phyloP scores from a whole-genome alignment of 2,113 vertebrate species.

The Stomatorhinus ivindoensis region DNA sequence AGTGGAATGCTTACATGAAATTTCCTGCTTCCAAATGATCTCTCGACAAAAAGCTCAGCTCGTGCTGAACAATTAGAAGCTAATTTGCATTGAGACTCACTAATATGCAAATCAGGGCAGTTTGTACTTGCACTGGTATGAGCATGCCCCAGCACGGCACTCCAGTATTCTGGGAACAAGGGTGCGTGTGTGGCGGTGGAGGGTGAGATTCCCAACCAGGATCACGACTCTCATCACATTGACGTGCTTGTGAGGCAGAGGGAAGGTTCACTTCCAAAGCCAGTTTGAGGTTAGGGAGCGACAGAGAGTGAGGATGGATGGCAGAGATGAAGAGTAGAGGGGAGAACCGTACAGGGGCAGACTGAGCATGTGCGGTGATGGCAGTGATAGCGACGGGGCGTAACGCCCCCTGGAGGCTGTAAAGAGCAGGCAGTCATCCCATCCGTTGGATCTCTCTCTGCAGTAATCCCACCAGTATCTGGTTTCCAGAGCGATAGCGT shows the following conservation, averaged over 20 bases:
- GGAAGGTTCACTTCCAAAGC: background rate
- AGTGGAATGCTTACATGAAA: background rate
- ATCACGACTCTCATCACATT: background rate
- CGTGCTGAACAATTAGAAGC: background rate
- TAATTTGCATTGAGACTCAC: slow-evolving; percentile 41
- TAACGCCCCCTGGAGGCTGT: background rate
- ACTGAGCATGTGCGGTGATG: background rate
- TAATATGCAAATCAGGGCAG: slow-evolving; percentile 43
- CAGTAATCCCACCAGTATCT: background rate
- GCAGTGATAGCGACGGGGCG: background rate
- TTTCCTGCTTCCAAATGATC: background rate
- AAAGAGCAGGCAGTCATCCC: background rate
- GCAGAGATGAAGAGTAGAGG: background rate
- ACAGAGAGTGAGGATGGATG: no score
- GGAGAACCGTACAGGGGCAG: background rate
- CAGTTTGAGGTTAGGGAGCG: background rate
- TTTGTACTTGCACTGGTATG: slow-evolving; percentile 20
- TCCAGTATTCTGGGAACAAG: background rate
- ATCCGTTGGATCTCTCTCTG: background rate
- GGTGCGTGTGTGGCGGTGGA: background rate
- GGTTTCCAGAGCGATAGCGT: background rate
- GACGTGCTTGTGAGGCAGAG: background rate
- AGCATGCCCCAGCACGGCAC: slow-evolving; percentile 24
- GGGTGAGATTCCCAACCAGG: background rate
- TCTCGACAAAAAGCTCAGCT: background rate